A percentile compares a stretch with the other conserved stretches of the same genome.
Conservation (phyloP, 2,113 vertebrate genomes). For the Perccottus glenii region DNA sequence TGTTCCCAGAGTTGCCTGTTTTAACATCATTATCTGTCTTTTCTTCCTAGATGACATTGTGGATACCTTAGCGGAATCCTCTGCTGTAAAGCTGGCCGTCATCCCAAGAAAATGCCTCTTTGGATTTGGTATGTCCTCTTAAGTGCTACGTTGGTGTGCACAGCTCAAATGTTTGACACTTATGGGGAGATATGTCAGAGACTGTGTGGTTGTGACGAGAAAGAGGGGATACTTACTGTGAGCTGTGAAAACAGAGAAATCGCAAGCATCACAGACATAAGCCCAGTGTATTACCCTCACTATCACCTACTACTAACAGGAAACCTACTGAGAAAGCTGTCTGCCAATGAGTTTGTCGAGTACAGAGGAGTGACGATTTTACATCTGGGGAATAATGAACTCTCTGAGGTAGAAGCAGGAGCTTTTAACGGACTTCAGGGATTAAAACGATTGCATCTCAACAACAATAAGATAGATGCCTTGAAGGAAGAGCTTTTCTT, state of each 20-base stretch:
- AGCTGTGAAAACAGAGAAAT: slow-evolving; percentile 96
- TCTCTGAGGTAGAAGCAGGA: slow-evolving; percentile 91
- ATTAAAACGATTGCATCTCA: slow-evolving; percentile 92
- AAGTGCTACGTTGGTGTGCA: slow-evolving; percentile 85
- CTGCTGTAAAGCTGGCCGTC: slow-evolving; percentile 78
- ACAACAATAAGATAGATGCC: slow-evolving; percentile 96
- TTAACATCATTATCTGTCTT: slow-evolving; percentile 56
- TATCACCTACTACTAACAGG: slow-evolving; percentile 94
- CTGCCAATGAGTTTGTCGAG: slow-evolving; percentile 89
- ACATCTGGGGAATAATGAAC: slow-evolving; percentile 94
- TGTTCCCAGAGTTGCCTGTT: slow-evolving; percentile 35
- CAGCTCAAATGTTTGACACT: slow-evolving; percentile 88
- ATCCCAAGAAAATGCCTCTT: slow-evolving; percentile 93
- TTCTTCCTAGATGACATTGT: slow-evolving; percentile 74
- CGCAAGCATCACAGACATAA: slow-evolving; percentile 89
- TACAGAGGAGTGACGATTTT: slow-evolving; percentile 93
- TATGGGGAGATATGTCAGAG: slow-evolving; percentile 94
- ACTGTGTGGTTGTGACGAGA: slow-evolving; percentile 94
- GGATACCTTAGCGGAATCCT: slow-evolving; percentile 85
- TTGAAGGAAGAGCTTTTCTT: slow-evolving; percentile 91
- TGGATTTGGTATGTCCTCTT: slow-evolving; percentile 89
- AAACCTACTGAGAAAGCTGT: slow-evolving; percentile 90
- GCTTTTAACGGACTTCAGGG: slow-evolving; percentile 93
- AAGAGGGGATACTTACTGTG: slow-evolving; percentile 91
- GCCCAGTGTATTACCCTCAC: slow-evolving; percentile 85